Conservation (phyloP, 2,888 invertebrate species). For the Aspidapion aeneum region DNA sequence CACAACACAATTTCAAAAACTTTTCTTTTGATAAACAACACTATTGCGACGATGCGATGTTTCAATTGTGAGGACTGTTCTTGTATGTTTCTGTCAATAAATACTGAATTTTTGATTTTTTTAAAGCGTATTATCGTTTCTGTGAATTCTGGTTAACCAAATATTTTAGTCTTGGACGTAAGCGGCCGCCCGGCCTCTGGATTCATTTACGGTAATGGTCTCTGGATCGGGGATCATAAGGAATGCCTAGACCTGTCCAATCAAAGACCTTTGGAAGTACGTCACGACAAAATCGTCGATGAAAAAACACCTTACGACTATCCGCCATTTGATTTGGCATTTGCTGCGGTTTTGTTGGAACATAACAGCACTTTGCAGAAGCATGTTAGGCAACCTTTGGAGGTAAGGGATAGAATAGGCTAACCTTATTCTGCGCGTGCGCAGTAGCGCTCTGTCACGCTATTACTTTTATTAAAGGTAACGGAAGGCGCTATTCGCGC, state of each 20-base stretch:
- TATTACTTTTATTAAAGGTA: no score
- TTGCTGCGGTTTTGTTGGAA: slow-evolving; percentile 43
- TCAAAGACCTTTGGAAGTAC: slow-evolving; percentile 35
- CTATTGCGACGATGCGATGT: no score
- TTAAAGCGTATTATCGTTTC: no score
- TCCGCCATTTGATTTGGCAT: slow-evolving; percentile 46
- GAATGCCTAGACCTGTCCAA: slow-evolving; percentile 50
- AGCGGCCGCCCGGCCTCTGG: slow-evolving; percentile 54
- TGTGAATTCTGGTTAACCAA: no score
- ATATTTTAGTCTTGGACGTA: slow-evolving; percentile 54
- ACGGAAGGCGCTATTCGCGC: no score
- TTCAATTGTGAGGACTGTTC: no score
- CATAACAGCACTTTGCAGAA: slow-evolving; percentile 49
- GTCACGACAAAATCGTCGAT: slow-evolving; percentile 28
- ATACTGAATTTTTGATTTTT: no score
- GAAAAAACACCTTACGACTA: slow-evolving; percentile 43
- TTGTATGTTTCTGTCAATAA: no score
- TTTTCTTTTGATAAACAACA: no score
- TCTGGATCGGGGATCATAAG: slow-evolving; percentile 55
- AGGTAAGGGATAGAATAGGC: slow-evolving; percentile 47
- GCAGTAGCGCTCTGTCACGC: no score
- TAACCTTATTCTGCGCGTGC: no score
- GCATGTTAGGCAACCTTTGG: slow-evolving; percentile 43
- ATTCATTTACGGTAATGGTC: slow-evolving; percentile 58
- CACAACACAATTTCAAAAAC: no score